Evolutionary conservation across 1,140 invertebrate genomes (phyloP).

Genomic region (Pseudomyrmex sp.): DNA sequence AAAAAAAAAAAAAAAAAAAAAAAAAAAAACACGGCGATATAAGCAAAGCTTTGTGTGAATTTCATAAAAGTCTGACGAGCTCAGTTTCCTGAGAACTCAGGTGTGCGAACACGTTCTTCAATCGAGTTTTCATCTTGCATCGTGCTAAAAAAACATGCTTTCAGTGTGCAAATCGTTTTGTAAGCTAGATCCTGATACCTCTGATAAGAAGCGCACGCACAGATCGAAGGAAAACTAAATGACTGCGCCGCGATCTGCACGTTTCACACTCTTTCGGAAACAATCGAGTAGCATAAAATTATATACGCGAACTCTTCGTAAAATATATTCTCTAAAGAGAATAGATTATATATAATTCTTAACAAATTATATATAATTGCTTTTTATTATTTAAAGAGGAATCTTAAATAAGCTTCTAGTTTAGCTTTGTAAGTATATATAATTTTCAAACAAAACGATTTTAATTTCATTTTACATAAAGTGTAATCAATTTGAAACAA

Average conservation of each 20-base stretch:
- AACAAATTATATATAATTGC: too few relatives aligned
- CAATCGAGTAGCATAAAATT: slow-evolving; percentile 5
- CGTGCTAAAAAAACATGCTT: slow-evolving; percentile 52
- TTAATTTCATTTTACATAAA: not conserved
- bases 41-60: slow-evolving; percentile 33
- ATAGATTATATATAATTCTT: too few relatives aligned
- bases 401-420: slow-evolving; percentile 1
- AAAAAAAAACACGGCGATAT: slow-evolving; percentile 38
- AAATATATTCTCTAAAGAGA: too few relatives aligned
- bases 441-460: not conserved
- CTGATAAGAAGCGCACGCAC: not conserved
- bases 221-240: not conserved
- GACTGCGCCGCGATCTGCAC: slow-evolving; percentile 11
- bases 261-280: not conserved
- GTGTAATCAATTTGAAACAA: not conserved
- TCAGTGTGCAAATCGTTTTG: slow-evolving; percentile 61
- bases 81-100: not conserved
- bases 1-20: too few relatives aligned
- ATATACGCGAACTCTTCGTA: not conserved
- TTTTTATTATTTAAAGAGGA: slow-evolving; percentile 17
- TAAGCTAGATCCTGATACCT: slow-evolving; percentile 55
- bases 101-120: slow-evolving; percentile 14
- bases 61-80: slow-evolving; percentile 31
- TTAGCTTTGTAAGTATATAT: not conserved
- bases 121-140: slow-evolving; percentile 47